phyloP scores from a whole-genome alignment of 2,113 vertebrate genomes.

The Dromas ardeola region DNA sequence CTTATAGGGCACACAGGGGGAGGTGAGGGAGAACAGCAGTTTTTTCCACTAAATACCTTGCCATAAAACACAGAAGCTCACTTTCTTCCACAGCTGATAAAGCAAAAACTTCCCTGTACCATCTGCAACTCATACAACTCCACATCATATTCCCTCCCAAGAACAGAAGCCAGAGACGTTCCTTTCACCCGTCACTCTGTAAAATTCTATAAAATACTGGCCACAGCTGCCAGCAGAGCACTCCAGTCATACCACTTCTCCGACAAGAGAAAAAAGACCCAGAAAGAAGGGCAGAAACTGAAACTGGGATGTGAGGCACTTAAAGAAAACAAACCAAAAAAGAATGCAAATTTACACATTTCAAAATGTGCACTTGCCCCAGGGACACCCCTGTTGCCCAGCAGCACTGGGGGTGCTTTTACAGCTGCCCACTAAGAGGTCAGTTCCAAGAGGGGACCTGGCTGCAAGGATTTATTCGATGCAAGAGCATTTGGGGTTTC shows the following conservation, averaged over 20 bases:
- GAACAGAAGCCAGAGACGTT: background rate
- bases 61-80: background rate
- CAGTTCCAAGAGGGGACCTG: background rate
- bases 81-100: background rate
- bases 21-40: background rate
- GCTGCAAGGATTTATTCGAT: background rate
- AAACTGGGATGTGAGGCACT: background rate
- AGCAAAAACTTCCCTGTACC: background rate
- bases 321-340: background rate
- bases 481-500: background rate
- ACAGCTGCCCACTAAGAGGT: too few relatives aligned
- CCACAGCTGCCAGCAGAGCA: background rate
- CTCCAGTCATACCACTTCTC: background rate
- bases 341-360: fast-evolving
- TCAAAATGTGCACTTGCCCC: background rate
- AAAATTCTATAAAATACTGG: background rate
- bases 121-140: background rate
- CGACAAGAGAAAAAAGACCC: background rate
- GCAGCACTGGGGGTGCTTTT: background rate
- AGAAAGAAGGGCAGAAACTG: background rate
- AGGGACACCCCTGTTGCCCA: background rate
- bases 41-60: background rate
- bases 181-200: background rate
- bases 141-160: background rate
- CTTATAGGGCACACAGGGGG: background rate